These are phyloP conservation scores for Sphinx pinastri DNA, from an alignment of 2,888 invertebrate species.

Conservation along the genomic window DNA sequence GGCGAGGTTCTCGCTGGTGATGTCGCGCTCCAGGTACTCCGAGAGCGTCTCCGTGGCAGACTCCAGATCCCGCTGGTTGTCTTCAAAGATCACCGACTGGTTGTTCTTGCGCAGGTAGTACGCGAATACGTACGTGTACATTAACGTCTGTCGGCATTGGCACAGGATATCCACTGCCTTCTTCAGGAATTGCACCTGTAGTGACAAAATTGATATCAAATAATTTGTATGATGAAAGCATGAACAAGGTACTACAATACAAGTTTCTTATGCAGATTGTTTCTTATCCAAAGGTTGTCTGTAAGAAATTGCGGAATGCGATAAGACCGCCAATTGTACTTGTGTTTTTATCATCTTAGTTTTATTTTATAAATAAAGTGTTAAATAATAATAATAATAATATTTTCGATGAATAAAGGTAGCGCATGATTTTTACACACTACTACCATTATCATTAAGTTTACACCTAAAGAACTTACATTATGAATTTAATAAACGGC, in stretches of 20 bases:
- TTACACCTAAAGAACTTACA: neutral
- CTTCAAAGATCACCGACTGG: constrained; percentile 99
- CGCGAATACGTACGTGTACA: constrained; percentile 99
- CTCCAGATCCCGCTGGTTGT: constrained; percentile 99
- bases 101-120: constrained; percentile 99
- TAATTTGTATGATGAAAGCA: neutral
- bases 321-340: too few relatives aligned
- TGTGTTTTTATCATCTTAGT: too few relatives aligned
- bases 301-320: too few relatives aligned
- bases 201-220: neutral
- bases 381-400: too few relatives aligned
- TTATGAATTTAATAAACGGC: neutral
- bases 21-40: constrained; percentile 98
- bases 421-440: too few relatives aligned
- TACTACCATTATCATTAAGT: neutral
- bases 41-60: constrained; percentile 98
- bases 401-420: too few relatives aligned
- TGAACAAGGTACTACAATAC: too few relatives aligned
- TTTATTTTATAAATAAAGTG: too few relatives aligned
- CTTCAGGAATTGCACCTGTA: constrained; percentile 97
- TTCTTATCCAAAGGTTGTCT: too few relatives aligned
- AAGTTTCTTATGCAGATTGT: too few relatives aligned
- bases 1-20: constrained; percentile 97
- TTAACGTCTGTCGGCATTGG: constrained; percentile 98
- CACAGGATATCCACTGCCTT: constrained; percentile 98